Conservation (phyloP, 2,113 vertebrate genomes). For the Xenopus tropicalis region UCB_Xtro_10.0 CM004443.2:42867001-42867500, state of each 20-base stretch:
- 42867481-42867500: too few relatives aligned
- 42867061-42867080: too few relatives aligned
- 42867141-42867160: neutral
- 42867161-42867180: constrained; percentile 6
- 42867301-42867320: constrained; percentile 24
- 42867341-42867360: neutral
- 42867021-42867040: neutral
- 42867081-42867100: neutral
- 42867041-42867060: too few relatives aligned
- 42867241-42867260: constrained; percentile 31
- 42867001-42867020: neutral
- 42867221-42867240: constrained; percentile 35
- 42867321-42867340: constrained; percentile 24
- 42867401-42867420: too few relatives aligned
- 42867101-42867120: neutral
- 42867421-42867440: too few relatives aligned
- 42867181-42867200: constrained; percentile 7
- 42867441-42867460: too few relatives aligned
- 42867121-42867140: constrained; percentile 1
- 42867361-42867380: neutral
- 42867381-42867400: neutral
- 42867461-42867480: too few relatives aligned
- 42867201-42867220: constrained; percentile 23
- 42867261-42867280: constrained; percentile 37
- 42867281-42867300: constrained; percentile 33